Percentiles rank a stretch among this genome's conserved stretches.
These are phyloP conservation scores for Stigmatopora argus DNA, from an alignment of 2,113 vertebrate species.

Conservation along the genomic window DNA sequence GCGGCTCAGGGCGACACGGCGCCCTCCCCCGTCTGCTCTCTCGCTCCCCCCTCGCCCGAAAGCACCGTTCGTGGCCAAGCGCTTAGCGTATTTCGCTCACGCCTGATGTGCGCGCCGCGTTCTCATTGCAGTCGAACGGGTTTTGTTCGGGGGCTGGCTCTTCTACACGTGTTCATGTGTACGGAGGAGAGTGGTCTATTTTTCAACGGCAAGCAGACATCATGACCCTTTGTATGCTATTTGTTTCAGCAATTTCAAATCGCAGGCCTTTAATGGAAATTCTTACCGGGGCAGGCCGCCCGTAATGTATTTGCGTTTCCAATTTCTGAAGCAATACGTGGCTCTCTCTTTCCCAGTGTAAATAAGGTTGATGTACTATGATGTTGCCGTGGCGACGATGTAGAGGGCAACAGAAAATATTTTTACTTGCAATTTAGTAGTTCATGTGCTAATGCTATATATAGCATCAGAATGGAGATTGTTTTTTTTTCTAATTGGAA, in stretches of 20 bases:
- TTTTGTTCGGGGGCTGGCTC: slow-evolving; percentile 1
- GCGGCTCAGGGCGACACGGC: slow-evolving; percentile 44
- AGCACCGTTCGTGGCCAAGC: slow-evolving; percentile 27
- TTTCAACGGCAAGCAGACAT: slow-evolving; percentile 45
- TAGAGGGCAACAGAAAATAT: no score
- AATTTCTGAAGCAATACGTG: not conserved
- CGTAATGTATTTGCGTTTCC: not conserved
- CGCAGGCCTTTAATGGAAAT: not conserved
- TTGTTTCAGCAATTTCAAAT: slow-evolving; percentile 32
- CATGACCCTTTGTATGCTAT: slow-evolving; percentile 45
- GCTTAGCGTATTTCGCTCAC: slow-evolving; percentile 32
- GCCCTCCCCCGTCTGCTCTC: not conserved
- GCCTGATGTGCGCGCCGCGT: slow-evolving; percentile 23
- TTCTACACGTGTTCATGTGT: slow-evolving; percentile 10
- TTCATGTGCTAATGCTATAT: no score
- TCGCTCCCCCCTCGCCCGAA: slow-evolving; percentile 13
- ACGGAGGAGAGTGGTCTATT: slow-evolving; percentile 18
- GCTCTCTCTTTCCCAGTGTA: not conserved
- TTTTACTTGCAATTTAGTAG: no score
- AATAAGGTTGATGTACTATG: no score
- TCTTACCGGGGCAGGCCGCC: not conserved
- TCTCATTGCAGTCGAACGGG: slow-evolving; percentile 22
- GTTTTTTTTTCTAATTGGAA: no score
- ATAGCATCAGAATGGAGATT: no score
- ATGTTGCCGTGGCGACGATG: no score